Evolutionary conservation across 2,113 vertebrate genomes (phyloP).

Genomic region (Paedocypris sp.): DNA sequence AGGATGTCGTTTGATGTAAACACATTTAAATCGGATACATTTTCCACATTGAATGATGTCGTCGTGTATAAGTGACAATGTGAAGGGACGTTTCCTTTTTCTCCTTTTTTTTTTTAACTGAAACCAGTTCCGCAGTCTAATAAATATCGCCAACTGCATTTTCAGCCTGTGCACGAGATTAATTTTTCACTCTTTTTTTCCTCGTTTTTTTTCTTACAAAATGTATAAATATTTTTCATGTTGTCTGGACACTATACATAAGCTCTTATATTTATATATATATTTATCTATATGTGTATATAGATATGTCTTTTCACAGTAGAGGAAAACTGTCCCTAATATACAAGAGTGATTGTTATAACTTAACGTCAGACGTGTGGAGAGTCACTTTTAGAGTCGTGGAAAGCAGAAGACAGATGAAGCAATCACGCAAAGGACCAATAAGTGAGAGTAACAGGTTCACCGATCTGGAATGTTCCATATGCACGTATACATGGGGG

Average conservation of each 20-base stretch:
- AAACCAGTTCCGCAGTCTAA: constrained; percentile 78
- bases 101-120: constrained; percentile 54
- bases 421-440: constrained; percentile 74
- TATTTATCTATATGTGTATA: constrained; percentile 58
- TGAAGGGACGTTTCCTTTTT: constrained; percentile 84
- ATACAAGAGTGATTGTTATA: constrained; percentile 62
- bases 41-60: constrained; percentile 95
- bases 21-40: constrained; percentile 99
- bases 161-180: constrained; percentile 44
- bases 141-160: constrained; percentile 42
- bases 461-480: constrained; percentile 73
- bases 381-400: constrained; percentile 61
- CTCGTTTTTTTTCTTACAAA: constrained; percentile 51
- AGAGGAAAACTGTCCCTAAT: constrained; percentile 68
- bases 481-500: constrained; percentile 78
- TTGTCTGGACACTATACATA: constrained; percentile 68
- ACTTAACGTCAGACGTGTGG: constrained; percentile 55
- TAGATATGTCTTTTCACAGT: constrained; percentile 68
- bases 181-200: constrained; percentile 30
- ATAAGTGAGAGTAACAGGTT: constrained; percentile 49
- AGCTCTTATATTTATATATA: constrained; percentile 59
- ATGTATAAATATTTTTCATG: constrained; percentile 69
- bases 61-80: constrained; percentile 78
- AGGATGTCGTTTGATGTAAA: constrained; percentile 99
- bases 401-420: constrained; percentile 57